These are phyloP conservation scores for Polylopha cassiicola DNA, from an alignment of 2,888 invertebrate species.

Conservation along the genomic window DNA sequence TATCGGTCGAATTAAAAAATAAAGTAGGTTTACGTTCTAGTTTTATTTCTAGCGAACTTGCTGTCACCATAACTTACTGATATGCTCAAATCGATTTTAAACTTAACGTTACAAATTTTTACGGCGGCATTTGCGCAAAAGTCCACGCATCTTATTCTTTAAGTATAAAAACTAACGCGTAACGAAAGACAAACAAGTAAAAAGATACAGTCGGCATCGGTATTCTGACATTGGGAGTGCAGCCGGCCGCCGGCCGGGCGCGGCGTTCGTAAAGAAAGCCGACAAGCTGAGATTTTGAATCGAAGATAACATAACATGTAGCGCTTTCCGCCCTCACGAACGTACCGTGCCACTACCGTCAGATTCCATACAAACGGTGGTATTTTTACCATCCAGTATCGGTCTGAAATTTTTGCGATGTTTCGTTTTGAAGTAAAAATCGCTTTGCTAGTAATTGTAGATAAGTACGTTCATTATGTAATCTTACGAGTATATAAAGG, in stretches of 20 bases:
- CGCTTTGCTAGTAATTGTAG: too few species aligned
- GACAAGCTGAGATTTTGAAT: constrained; percentile 26
- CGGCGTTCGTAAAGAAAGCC: constrained; percentile 24
- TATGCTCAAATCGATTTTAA: constrained; percentile 20
- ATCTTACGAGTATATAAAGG: too few species aligned
- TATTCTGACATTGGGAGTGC: constrained; percentile 13
- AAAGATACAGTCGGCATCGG: constrained; percentile 18
- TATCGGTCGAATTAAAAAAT: too few species aligned
- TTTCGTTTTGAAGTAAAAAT: too few species aligned
- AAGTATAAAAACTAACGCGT: constrained; percentile 17
- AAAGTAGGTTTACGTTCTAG: too few species aligned
- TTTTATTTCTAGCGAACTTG: too few species aligned
- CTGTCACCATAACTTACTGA: too few species aligned
- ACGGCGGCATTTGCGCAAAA: background rate
- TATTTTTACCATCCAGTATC: constrained; percentile 7
- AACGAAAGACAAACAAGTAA: constrained; percentile 22
- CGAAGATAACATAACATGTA: constrained; percentile 23
- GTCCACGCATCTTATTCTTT: background rate
- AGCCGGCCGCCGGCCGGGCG: constrained; percentile 18
- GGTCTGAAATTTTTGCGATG: too few species aligned
- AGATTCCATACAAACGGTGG: constrained; percentile 20
- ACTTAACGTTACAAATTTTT: background rate
- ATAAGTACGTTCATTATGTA: too few species aligned
- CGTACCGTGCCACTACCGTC: constrained; percentile 15
- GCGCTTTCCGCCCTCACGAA: constrained; percentile 24